phyloP scores from a whole-genome alignment of 2,797 vertebrate genomes.

The Alca torda region DNA sequence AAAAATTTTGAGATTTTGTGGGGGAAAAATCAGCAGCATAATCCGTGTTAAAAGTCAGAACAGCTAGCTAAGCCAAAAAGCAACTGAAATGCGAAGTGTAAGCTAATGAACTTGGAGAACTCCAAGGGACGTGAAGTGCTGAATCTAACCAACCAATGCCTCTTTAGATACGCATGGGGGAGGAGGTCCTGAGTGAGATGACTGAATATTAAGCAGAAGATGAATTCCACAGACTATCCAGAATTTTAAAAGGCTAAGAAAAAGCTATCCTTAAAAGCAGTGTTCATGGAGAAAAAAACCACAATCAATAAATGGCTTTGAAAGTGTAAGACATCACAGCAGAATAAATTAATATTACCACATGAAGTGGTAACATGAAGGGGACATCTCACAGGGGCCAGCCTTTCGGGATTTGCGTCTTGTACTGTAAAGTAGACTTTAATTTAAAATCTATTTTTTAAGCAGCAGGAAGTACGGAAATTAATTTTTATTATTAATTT shows the following conservation, averaged over 20 bases:
- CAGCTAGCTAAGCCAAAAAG: background rate
- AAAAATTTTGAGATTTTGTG: background rate
- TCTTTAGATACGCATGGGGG: rapidly evolving
- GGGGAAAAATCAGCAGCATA: background rate
- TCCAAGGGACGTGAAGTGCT: background rate
- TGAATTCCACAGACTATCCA: background rate
- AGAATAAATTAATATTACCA: background rate
- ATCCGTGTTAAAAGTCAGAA: background rate
- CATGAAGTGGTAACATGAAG: background rate
- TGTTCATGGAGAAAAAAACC: background rate
- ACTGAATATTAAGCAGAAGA: background rate
- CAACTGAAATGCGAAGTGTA: background rate
- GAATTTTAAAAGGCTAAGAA: background rate
- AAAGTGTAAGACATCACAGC: background rate
- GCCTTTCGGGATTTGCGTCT: background rate
- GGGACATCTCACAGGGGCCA: background rate
- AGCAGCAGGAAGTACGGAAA: background rate
- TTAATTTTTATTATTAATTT: background rate
- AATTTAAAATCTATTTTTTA: background rate
- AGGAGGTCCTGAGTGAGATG: background rate
- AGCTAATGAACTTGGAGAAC: background rate
- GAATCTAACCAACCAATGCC: background rate
- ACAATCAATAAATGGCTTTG: background rate
- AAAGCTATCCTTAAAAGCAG: background rate
- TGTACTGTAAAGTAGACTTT: background rate